Evolutionary conservation across 2,113 vertebrate genomes (phyloP).

Genomic region (Sylvilagus bachmani): DNA sequence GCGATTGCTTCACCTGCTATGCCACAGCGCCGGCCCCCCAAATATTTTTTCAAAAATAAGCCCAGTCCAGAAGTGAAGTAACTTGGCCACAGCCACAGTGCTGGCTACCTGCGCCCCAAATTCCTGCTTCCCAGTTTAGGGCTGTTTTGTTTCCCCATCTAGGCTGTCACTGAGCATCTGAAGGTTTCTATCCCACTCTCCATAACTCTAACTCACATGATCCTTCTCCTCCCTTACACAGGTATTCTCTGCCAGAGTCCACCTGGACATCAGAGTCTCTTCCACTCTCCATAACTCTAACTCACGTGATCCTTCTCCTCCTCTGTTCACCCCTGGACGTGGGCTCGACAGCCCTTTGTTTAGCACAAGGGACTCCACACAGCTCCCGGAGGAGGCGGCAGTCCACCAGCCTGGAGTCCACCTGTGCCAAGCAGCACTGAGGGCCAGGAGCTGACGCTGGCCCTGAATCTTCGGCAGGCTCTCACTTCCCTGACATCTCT

Average conservation of each 20-base stretch:
- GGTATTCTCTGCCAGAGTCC: neutral
- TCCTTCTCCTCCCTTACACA: no score
- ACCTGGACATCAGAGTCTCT: neutral
- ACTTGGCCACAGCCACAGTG: neutral
- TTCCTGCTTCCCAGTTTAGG: neutral
- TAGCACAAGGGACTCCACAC: neutral
- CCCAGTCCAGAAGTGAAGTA: neutral
- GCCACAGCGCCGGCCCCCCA: no score
- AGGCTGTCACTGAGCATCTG: neutral
- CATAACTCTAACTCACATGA: no score
- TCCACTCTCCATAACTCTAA: neutral
- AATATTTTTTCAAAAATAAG: neutral
- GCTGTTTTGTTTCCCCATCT: neutral
- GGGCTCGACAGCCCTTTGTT: neutral
- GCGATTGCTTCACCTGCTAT: no score
- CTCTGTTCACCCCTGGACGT: neutral
- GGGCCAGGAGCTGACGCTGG: no score
- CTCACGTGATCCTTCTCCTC: neutral
- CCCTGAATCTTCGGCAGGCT: neutral
- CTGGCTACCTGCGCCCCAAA: neutral
- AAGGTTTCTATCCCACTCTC: neutral
- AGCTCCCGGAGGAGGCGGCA: neutral
- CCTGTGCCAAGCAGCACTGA: neutral
- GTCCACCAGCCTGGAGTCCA: neutral
- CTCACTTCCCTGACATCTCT: neutral